Evolutionary conservation across 2,888 invertebrate genomes (phyloP).

Genomic region (Julus scandinavius): DNA sequence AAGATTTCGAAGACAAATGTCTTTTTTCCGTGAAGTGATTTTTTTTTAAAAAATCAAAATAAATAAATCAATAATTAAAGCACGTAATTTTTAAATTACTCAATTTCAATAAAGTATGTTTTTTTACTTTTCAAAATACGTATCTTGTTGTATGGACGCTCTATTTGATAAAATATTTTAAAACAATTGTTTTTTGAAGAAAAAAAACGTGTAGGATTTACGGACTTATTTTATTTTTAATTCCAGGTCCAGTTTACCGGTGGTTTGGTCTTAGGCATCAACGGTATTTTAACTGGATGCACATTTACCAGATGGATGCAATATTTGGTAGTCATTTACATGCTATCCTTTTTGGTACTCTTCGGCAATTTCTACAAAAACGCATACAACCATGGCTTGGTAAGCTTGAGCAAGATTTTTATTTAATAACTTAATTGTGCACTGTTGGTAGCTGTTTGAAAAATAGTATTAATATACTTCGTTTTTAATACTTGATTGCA

Average conservation of each 20-base stretch:
- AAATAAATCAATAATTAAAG: too few species aligned
- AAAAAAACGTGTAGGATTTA: too few species aligned
- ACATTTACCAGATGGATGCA: slow-evolving; percentile 93
- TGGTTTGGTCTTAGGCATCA: slow-evolving; percentile 81
- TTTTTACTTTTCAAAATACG: too few species aligned
- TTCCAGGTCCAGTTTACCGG: slow-evolving; percentile 82
- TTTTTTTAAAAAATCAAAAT: too few species aligned
- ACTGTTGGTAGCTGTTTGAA: too few species aligned
- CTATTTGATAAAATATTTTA: too few species aligned
- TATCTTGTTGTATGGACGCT: too few species aligned
- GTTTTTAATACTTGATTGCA: too few species aligned
- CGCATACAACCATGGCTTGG: slow-evolving; percentile 70
- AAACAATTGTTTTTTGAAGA: neutral
- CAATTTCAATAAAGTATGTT: too few species aligned
- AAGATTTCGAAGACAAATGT: too few species aligned
- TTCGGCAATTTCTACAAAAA: slow-evolving; percentile 89
- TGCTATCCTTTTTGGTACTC: slow-evolving; percentile 86
- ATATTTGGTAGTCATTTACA: slow-evolving; percentile 84
- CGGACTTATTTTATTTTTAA: neutral
- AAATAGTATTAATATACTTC: neutral
- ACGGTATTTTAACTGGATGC: slow-evolving; percentile 83
- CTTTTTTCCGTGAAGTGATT: too few species aligned
- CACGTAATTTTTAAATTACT: too few species aligned
- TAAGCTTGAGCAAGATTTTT: neutral
- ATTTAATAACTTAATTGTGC: neutral